Conservation (phyloP, 2,888 invertebrate species). For the Rhingia campestris region DNA sequence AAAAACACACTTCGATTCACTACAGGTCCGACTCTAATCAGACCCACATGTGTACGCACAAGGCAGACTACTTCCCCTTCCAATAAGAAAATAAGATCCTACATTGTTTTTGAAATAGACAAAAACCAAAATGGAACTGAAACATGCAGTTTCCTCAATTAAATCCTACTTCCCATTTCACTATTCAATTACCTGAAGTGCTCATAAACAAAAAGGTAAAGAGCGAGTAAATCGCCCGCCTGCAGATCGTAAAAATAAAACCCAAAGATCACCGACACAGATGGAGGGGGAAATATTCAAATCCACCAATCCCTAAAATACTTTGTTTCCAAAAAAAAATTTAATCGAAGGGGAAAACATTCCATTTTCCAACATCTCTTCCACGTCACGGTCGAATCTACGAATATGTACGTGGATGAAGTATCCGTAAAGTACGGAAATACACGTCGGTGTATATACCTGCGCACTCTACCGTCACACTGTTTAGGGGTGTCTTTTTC, state of each 20-base stretch:
- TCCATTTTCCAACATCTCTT: slow-evolving; percentile 40
- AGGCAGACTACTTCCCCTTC: slow-evolving; percentile 26
- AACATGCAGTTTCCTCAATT: slow-evolving; percentile 45
- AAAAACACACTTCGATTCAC: no score
- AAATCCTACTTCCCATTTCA: not conserved
- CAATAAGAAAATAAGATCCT: slow-evolving; percentile 16
- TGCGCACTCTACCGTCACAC: slow-evolving; percentile 44
- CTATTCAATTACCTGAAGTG: slow-evolving; percentile 28
- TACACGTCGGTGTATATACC: slow-evolving; percentile 30
- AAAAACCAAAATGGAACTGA: slow-evolving; percentile 47
- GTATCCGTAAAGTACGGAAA: slow-evolving; percentile 49
- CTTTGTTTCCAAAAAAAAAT: not conserved
- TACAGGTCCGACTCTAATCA: slow-evolving; percentile 22
- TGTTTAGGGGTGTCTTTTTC: slow-evolving; percentile 53
- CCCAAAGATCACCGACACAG: slow-evolving; percentile 17
- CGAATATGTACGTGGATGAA: slow-evolving; percentile 36
- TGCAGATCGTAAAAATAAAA: slow-evolving; percentile 35
- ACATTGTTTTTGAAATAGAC: slow-evolving; percentile 10
- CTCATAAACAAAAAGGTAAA: slow-evolving; percentile 2
- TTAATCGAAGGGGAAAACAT: slow-evolving; percentile 43
- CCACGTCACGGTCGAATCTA: slow-evolving; percentile 53
- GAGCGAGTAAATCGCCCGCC: slow-evolving; percentile 21
- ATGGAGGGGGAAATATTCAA: slow-evolving; percentile 25
- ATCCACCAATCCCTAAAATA: slow-evolving; percentile 63
- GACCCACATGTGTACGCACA: not conserved